Base-by-base conservation (phyloP, 2,888 invertebrate genomes). In the Ceramica pisi region DNA sequence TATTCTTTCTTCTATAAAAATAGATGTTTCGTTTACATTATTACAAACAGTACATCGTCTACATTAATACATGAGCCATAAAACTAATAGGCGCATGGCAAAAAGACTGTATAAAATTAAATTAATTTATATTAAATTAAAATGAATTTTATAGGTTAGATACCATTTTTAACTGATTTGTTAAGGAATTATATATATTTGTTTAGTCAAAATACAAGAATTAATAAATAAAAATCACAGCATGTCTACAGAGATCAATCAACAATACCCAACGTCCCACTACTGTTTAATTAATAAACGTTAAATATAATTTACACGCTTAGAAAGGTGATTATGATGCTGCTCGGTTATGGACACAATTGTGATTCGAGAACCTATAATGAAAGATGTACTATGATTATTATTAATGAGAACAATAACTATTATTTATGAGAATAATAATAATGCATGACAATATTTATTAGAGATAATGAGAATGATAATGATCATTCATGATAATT, bases 21-120 rank as follows among this genome's bases (percentile, higher is more conserved):
- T 38, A 70, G n/a, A n/a, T 67, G 7, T 19, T 19, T 26, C 21
- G 41, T 12, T 51, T 16, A 21, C 1, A 23, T 50, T 38, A 38
- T 14, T 38, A 65, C 9, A 14, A 1, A 63, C 50, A 12, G n/a
- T 41, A 41, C 12, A 41, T 41, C 5, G 41, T 41, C 41, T 1
- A 14, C 14, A 41, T 41, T 14, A 41, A 16, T 14, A 41, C 14
- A 61, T 26, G 19, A 23, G 23, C 14, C 5, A 26, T 48, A 48
- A 65, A 48, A 65, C 48, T 65, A 35, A 66, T n/a, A 64, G 46
- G 10, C 19, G 14, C 14, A 26, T 48, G 16, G 16, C 12, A 38
- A 66, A 46, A 38, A 38, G 1, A 26, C 10, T 38, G 48, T 10
- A 16, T 19, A 23, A 31, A 21, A 44, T 59, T 23, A 23, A 53